A percentile compares a stretch with the other conserved stretches of the same genome.
These are phyloP conservation scores for Petrocephalus zakoni DNA, from an alignment of 2,113 vertebrate species.

Conservation along the genomic window DNA sequence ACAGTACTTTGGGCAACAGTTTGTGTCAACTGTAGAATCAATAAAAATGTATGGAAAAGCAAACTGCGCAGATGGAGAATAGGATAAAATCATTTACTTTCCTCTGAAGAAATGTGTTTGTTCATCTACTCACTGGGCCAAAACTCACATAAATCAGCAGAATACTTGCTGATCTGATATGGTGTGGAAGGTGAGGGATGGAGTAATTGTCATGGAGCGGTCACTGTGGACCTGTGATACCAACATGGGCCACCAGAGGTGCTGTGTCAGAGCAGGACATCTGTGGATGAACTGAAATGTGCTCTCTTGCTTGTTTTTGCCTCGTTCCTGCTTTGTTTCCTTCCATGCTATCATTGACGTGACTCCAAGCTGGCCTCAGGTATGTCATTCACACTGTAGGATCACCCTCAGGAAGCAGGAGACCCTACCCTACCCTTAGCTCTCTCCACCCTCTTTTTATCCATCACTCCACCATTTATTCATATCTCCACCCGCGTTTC, in stretches of 20 bases:
- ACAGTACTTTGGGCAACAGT: neutral
- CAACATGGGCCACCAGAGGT: neutral
- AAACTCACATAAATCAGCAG: slow-evolving; percentile 3
- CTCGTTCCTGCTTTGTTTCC: neutral
- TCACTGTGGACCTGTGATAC: neutral
- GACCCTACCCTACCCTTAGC: too few relatives aligned
- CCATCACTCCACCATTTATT: neutral
- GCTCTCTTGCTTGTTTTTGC: neutral
- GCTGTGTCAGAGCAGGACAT: neutral
- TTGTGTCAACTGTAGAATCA: slow-evolving; percentile 4
- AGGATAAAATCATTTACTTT: neutral
- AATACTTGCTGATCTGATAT: neutral
- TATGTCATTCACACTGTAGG: neutral
- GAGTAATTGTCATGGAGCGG: neutral
- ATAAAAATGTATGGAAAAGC: slow-evolving; percentile 1
- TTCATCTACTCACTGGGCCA: slow-evolving; percentile 2
- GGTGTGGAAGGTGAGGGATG: neutral
- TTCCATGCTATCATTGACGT: neutral
- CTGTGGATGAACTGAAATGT: neutral
- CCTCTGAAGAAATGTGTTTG: neutral
- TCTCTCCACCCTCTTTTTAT: neutral
- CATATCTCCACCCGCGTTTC: neutral
- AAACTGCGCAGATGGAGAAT: neutral
- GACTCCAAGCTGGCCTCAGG: neutral
- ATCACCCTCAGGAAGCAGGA: neutral